Evolutionary conservation across 2,797 vertebrate species (phyloP).

Genomic region (Dendrocincla tyrannina): DNA sequence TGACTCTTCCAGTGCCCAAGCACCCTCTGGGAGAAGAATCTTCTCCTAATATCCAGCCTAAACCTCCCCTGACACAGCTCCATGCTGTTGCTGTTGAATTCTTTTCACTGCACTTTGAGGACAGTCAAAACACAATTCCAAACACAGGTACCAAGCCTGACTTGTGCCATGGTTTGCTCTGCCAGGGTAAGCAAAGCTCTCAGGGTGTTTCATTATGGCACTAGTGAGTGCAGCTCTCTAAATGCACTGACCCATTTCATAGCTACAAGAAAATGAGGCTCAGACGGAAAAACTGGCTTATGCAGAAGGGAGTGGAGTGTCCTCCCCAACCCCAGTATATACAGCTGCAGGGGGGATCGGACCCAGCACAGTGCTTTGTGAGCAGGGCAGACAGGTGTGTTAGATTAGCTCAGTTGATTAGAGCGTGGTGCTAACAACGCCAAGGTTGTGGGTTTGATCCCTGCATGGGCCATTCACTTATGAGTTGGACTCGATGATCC

Average conservation of each 20-base stretch:
- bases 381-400: background rate
- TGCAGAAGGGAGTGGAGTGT: background rate
- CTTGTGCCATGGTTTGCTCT: background rate
- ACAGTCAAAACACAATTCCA: background rate
- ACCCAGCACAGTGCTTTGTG: accelerated
- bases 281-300: background rate
- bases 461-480: background rate
- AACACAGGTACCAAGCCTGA: background rate
- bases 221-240: background rate
- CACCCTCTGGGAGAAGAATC: background rate
- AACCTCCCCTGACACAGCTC: background rate
- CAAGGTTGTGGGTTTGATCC: background rate
- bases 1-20: background rate
- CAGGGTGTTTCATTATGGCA: background rate
- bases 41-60: background rate
- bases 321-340: background rate
- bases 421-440: background rate
- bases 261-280: background rate
- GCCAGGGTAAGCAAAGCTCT: background rate
- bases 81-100: background rate
- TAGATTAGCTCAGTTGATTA: background rate
- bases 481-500: no score
- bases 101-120: background rate
- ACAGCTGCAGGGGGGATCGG: accelerated
- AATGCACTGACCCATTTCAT: background rate